Evolutionary conservation across 2,888 invertebrate species (phyloP).

Genomic region (Acanthosoma haemorrhoidale): DNA sequence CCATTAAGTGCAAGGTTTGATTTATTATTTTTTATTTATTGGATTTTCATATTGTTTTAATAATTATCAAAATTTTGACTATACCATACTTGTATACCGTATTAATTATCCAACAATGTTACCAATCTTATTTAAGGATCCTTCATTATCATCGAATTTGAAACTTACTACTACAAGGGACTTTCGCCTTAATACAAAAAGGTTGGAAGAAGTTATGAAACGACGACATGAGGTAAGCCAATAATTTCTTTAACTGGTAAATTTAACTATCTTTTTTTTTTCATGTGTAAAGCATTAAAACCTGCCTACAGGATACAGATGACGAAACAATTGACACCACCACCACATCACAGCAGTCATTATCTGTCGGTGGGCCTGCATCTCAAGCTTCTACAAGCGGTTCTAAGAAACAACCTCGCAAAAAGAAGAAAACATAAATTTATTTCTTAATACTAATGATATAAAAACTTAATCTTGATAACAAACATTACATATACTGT

Average conservation of each 20-base stretch:
- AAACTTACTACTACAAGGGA: conserved; percentile 60
- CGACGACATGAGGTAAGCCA: conserved; percentile 40
- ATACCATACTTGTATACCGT: background rate
- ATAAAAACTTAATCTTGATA: no score
- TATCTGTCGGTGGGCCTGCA: background rate
- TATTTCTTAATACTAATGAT: background rate
- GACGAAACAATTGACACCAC: background rate
- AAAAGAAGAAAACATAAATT: conserved; percentile 13
- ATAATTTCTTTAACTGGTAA: background rate
- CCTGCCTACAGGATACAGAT: background rate
- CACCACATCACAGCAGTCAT: background rate
- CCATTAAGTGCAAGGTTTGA: conserved; percentile 42
- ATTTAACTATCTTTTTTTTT: background rate
- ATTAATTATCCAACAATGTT: background rate
- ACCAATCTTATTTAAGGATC: conserved; percentile 38
- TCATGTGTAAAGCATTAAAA: background rate
- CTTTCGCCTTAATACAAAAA: conserved; percentile 55
- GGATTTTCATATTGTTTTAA: no score
- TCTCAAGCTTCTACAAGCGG: background rate
- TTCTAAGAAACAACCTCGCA: background rate
- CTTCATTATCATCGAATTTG: conserved; percentile 49
- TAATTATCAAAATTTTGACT: background rate
- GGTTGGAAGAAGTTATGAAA: conserved; percentile 53
- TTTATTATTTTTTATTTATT: background rate
- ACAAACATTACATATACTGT: no score